Percentiles rank a stretch among this genome's conserved stretches.
Evolutionary conservation across 2,888 invertebrate species (phyloP).

Genomic region (Phortica magna): DNA sequence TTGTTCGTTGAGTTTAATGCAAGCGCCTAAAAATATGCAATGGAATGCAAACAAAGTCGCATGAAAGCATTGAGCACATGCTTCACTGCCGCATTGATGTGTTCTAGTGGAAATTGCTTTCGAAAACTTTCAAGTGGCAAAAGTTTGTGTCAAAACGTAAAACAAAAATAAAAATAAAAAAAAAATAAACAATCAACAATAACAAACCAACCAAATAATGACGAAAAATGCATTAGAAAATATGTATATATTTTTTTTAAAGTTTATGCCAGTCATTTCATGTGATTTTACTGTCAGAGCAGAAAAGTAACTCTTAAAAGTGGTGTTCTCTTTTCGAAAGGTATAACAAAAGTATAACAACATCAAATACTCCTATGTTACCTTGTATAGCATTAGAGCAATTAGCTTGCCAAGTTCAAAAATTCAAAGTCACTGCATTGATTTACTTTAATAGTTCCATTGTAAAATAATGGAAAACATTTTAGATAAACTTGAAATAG

Average conservation of each 20-base stretch:
- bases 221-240: slow-evolving; percentile 12
- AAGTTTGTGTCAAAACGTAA: slow-evolving; percentile 21
- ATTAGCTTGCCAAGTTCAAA: too few species aligned
- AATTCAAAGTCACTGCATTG: too few species aligned
- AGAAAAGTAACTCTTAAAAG: too few species aligned
- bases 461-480: too few species aligned
- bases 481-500: too few species aligned
- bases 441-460: too few species aligned
- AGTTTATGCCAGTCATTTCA: too few species aligned
- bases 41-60: slow-evolving; percentile 31
- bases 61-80: slow-evolving; percentile 11
- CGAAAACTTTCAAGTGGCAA: slow-evolving; percentile 30
- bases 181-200: neutral
- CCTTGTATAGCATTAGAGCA: too few species aligned
- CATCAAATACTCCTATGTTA: too few species aligned
- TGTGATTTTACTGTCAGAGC: too few species aligned
- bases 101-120: slow-evolving; percentile 34
- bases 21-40: slow-evolving; percentile 33
- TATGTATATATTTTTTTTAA: neutral
- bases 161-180: neutral
- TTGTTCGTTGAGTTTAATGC: slow-evolving; percentile 22
- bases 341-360: too few species aligned
- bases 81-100: slow-evolving; percentile 26
- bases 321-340: too few species aligned
- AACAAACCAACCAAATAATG: neutral